phyloP scores from a whole-genome alignment of 2,113 vertebrate genomes.

The Reinhardtius hippoglossoides region DNA sequence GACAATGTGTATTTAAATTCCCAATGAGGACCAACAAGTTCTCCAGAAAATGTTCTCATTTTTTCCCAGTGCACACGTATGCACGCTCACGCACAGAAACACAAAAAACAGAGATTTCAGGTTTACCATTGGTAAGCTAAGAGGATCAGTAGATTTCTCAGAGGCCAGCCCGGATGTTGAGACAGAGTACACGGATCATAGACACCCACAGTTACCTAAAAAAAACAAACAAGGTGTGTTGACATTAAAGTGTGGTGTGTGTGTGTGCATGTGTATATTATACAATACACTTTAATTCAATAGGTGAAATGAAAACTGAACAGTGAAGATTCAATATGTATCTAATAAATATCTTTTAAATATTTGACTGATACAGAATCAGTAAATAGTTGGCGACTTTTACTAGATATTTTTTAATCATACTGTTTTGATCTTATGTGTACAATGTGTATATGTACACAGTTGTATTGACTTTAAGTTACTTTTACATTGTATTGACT shows the following conservation, averaged over 20 bases:
- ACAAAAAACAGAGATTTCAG: neutral
- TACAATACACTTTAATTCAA: neutral
- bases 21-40: neutral
- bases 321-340: neutral
- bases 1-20: constrained; percentile 2
- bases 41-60: neutral
- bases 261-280: neutral
- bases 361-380: neutral
- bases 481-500: neutral
- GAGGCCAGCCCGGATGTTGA: constrained; percentile 97
- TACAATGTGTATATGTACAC: no score
- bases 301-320: neutral
- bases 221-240: constrained; percentile 57
- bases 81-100: neutral
- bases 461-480: no score
- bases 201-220: constrained; percentile 91
- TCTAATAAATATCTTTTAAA: neutral
- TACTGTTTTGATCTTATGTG: neutral
- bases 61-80: neutral
- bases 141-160: constrained; percentile 93
- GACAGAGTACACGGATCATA: constrained; percentile 96
- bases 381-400: neutral
- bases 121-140: constrained; percentile 90
- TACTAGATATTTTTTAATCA: neutral
- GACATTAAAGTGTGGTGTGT: constrained; percentile 17